Percentiles rank a stretch among this genome's conserved stretches.
Evolutionary conservation across 2,113 vertebrate genomes (phyloP).

Genomic region (Cryptomyrus ogoouensis): DNA sequence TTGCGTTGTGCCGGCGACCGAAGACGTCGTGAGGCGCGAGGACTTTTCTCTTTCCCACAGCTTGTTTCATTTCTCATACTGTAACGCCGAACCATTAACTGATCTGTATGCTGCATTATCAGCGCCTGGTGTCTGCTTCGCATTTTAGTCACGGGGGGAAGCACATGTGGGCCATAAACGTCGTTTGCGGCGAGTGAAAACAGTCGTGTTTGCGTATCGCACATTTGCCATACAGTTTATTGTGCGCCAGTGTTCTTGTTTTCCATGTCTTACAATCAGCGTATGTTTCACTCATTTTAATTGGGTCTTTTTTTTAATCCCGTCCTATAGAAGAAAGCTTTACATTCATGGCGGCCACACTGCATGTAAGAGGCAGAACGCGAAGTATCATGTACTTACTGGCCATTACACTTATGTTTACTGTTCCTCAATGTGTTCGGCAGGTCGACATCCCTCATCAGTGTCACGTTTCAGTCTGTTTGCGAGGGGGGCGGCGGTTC

Average conservation of each 20-base stretch:
- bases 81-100: slow-evolving; percentile 37
- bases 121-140: slow-evolving; percentile 50
- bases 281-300: neutral
- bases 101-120: slow-evolving; percentile 40
- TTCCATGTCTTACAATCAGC: neutral
- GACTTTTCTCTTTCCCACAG: neutral
- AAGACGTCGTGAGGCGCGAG: neutral
- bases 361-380: neutral
- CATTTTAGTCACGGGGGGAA: slow-evolving; percentile 47
- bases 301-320: slow-evolving; percentile 32
- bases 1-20: neutral
- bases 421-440: neutral
- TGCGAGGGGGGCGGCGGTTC: neutral
- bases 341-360: neutral
- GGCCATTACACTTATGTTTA: neutral
- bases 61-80: neutral
- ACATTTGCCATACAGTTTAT: slow-evolving; percentile 44
- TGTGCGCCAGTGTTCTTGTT: slow-evolving; percentile 31
- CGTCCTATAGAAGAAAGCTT: slow-evolving; percentile 42
- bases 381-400: neutral
- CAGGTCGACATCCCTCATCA: neutral
- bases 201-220: slow-evolving; percentile 52
- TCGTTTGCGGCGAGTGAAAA: slow-evolving; percentile 46
- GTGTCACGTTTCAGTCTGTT: neutral
- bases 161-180: slow-evolving; percentile 45